phyloP scores from a whole-genome alignment of 1,140 invertebrate species.

The Frieseomelitta varia region DNA sequence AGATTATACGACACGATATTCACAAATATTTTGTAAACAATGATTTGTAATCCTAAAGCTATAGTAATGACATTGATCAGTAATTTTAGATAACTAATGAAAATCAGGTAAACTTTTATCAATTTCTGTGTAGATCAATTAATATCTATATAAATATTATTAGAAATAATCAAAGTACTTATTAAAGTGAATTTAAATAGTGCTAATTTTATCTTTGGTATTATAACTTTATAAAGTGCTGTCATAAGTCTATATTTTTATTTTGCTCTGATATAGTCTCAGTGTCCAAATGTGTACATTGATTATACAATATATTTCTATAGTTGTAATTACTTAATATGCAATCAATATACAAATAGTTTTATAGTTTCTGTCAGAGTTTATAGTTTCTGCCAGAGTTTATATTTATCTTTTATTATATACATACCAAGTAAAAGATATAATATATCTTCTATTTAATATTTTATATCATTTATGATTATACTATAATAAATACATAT shows the following conservation, averaged over 20 bases:
- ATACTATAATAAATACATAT: too few relatives aligned
- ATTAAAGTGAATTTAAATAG: not conserved
- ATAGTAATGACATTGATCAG: slow-evolving; percentile 2
- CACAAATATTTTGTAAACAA: slow-evolving; percentile 19
- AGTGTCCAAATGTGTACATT: not conserved
- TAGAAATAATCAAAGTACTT: not conserved
- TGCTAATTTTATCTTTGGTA: not conserved
- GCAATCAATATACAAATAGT: too few relatives aligned
- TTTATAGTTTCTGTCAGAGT: too few relatives aligned
- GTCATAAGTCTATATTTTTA: not conserved
- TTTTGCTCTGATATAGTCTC: not conserved
- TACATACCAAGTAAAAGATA: not conserved
- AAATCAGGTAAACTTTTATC: slow-evolving; percentile 20
- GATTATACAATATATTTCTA: too few relatives aligned
- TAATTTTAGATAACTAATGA: slow-evolving; percentile 16
- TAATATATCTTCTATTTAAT: not conserved
- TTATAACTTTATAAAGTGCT: not conserved
- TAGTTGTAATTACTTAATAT: too few relatives aligned
- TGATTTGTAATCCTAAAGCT: slow-evolving; percentile 7
- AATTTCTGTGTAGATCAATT: slow-evolving; percentile 6
- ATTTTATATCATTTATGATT: not conserved
- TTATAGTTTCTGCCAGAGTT: not conserved
- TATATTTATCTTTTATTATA: not conserved
- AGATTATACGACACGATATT: not conserved
- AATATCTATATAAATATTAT: not conserved